phyloP scores from a whole-genome alignment of 2,797 vertebrate genomes.

The Oophaga sylvatica region DNA sequence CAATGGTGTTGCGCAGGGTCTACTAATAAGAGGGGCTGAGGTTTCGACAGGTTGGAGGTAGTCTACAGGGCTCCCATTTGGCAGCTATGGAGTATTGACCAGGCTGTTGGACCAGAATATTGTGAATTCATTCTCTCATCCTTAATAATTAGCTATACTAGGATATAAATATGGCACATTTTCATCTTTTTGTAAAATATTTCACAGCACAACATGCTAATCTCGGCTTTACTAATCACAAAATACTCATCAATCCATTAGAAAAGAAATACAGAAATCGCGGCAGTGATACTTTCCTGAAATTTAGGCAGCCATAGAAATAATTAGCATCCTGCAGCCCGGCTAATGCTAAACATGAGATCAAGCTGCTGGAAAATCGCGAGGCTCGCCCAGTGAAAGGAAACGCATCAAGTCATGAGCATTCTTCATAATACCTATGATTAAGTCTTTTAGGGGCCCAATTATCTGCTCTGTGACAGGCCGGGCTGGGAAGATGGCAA shows the following conservation, averaged over 20 bases:
- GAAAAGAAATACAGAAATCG: constrained; percentile 28
- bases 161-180: background rate
- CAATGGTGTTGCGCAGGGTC: too few species aligned
- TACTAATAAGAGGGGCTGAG: too few species aligned
- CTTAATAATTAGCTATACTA: background rate
- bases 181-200: background rate
- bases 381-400: constrained; percentile 22
- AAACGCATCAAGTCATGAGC: constrained; percentile 26
- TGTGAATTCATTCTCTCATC: too few species aligned
- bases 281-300: constrained; percentile 24
- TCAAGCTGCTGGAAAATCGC: constrained; percentile 44
- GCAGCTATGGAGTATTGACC: too few species aligned
- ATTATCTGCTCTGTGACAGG: constrained; percentile 52
- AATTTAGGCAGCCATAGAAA: constrained; percentile 19
- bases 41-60: too few species aligned
- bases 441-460: constrained; percentile 53
- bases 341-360: constrained; percentile 48
- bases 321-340: constrained; percentile 24
- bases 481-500: constrained; percentile 35
- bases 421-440: constrained; percentile 55
- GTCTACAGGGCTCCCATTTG: too few species aligned
- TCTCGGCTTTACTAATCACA: constrained; percentile 6
- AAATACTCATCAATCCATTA: constrained; percentile 8
- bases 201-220: background rate
- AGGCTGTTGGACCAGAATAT: too few species aligned